Evolutionary conservation across 1,140 invertebrate species (phyloP).

Genomic region (Caenorhabditis latens): DNA sequence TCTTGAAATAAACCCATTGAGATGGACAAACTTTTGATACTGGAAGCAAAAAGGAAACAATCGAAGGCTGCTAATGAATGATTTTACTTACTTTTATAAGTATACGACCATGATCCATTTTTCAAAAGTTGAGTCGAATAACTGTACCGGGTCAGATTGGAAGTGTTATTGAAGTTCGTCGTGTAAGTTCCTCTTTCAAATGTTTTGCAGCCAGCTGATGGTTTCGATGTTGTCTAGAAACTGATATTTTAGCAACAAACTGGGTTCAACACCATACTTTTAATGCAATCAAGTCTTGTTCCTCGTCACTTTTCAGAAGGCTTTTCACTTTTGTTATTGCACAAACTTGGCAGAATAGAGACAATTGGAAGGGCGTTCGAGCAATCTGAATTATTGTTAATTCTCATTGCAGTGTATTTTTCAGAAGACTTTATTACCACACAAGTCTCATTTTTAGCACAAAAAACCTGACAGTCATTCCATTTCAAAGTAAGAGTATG

Average conservation of each 20-base stretch:
- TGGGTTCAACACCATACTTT: background rate
- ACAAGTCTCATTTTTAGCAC: constrained; percentile 5
- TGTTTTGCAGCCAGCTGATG: background rate
- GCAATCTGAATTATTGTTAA: background rate
- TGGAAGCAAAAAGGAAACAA: background rate
- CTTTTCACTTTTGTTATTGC: no score
- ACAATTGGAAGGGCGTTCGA: background rate
- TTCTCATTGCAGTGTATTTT: background rate
- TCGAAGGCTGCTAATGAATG: no score
- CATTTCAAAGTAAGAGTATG: background rate
- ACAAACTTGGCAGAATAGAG: no score
- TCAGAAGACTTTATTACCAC: background rate
- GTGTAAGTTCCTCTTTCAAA: background rate
- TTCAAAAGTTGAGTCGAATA: background rate
- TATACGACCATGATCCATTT: background rate
- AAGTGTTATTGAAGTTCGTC: background rate
- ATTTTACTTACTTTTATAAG: background rate
- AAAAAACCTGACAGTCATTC: background rate
- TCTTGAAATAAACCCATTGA: background rate
- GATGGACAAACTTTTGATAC: background rate
- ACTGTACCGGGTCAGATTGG: background rate
- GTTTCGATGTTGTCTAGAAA: background rate
- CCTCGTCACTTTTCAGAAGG: no score
- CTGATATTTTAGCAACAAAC: background rate
- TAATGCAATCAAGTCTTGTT: background rate